Conservation (phyloP, 1,140 invertebrate genomes). For the Drosophila albomicans region DNA sequence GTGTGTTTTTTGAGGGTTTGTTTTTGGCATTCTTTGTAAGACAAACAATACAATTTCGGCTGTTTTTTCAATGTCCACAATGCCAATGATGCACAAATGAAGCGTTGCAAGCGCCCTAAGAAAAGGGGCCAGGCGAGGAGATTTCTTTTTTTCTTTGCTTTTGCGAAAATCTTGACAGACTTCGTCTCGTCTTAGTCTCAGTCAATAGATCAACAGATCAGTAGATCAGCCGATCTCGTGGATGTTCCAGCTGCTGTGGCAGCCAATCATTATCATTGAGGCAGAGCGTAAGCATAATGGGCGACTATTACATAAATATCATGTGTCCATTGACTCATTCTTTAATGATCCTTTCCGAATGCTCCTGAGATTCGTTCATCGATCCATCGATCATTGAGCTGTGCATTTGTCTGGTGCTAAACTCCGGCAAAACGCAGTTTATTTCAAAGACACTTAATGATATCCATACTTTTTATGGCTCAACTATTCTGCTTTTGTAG, state of each 20-base stretch:
- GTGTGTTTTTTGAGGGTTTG: slow-evolving; percentile 62
- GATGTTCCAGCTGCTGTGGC: background rate
- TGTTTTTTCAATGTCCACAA: slow-evolving; percentile 56
- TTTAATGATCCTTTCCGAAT: slow-evolving; percentile 1
- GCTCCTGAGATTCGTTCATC: background rate
- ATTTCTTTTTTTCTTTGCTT: background rate
- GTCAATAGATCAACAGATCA: slow-evolving; percentile 25
- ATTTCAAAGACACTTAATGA: slow-evolving; percentile 1
- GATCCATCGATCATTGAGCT: slow-evolving; percentile 1
- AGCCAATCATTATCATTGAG: background rate
- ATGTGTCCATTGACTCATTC: slow-evolving; percentile 1
- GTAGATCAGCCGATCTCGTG: background rate
- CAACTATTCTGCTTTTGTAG: background rate
- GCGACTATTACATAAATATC: slow-evolving; percentile 15
- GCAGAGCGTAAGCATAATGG: background rate
- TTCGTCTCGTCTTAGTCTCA: slow-evolving; percentile 9
- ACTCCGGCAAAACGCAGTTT: background rate
- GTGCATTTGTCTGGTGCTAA: background rate
- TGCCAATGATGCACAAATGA: slow-evolving; percentile 69
- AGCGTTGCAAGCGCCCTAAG: slow-evolving; percentile 57
- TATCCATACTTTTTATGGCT: slow-evolving; percentile 2
- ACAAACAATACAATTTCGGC: slow-evolving; percentile 64
- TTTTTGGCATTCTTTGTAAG: slow-evolving; percentile 74
- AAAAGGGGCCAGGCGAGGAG: slow-evolving; percentile 1
- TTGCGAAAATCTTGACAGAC: slow-evolving; percentile 2